A percentile compares a stretch with the other conserved stretches of the same genome.
These are phyloP conservation scores for Coelopa pilipes DNA, from an alignment of 2,888 invertebrate species.

Conservation along the genomic window DNA sequence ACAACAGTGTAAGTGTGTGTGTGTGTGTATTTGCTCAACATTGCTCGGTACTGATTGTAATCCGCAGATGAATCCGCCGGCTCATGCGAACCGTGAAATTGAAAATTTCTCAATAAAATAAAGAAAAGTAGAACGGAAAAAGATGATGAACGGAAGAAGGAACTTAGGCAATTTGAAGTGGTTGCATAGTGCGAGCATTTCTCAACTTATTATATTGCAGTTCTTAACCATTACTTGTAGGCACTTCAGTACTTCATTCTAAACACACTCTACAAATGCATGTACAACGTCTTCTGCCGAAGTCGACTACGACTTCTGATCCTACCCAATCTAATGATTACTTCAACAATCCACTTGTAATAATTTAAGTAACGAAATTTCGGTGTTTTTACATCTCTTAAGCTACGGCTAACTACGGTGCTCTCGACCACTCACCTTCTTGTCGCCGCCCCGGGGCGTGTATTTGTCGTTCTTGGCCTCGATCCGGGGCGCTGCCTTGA, in stretches of 20 bases:
- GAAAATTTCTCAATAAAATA: conserved; percentile 39
- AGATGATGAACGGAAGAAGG: background rate
- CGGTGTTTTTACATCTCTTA: background rate
- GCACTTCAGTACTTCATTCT: no score
- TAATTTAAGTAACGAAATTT: no score
- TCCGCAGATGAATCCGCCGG: conserved; percentile 5
- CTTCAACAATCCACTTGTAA: no score
- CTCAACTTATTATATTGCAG: no score
- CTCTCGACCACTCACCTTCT: conserved; percentile 75
- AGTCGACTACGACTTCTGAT: no score
- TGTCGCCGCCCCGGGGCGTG: conserved; percentile 86
- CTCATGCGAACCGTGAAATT: conserved; percentile 63
- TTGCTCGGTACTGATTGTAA: conserved; percentile 13
- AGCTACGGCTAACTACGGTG: background rate
- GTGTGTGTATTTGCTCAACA: no score
- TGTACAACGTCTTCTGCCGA: no score
- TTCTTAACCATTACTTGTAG: no score
- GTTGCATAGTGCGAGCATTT: no score
- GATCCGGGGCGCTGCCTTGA: conserved; percentile 85
- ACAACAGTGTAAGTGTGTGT: background rate
- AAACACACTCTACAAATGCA: no score
- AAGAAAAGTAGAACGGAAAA: background rate
- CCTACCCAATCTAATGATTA: no score
- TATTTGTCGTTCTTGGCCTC: conserved; percentile 93
- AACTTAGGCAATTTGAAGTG: no score